Percentiles rank a stretch among this genome's conserved stretches.
Evolutionary conservation across 2,797 vertebrate genomes (phyloP).

Genomic region (Notamacropus eugenii): DNA sequence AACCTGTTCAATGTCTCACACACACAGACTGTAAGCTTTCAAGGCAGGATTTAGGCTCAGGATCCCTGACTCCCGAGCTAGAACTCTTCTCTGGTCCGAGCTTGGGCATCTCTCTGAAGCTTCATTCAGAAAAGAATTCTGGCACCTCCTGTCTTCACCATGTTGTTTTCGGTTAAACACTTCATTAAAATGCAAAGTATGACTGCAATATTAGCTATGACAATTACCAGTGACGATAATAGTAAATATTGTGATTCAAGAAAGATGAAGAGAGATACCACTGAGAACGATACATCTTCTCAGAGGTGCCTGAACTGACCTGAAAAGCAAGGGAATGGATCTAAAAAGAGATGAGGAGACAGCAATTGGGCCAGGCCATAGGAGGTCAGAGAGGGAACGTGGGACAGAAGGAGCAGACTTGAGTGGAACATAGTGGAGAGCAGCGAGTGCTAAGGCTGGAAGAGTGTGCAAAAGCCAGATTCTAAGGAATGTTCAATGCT

Average conservation of each 20-base stretch:
- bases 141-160: neutral
- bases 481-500: conserved; percentile 26
- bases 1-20: no score
- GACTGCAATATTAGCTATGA: neutral
- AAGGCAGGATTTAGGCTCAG: neutral
- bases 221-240: neutral
- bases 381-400: neutral
- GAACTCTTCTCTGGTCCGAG: neutral
- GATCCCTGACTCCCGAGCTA: no score
- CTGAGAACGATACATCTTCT: neutral
- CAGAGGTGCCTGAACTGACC: neutral
- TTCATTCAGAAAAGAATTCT: neutral
- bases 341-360: neutral
- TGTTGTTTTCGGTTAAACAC: neutral
- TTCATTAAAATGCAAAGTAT: neutral
- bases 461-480: conserved; percentile 45
- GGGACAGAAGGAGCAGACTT: neutral
- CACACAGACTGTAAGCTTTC: neutral
- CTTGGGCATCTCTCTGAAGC: neutral
- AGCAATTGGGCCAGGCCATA: neutral
- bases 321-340: neutral
- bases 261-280: neutral
- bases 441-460: neutral
- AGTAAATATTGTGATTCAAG: neutral
- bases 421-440: neutral